phyloP scores from a whole-genome alignment of 2,113 vertebrate genomes.

The Tringa solitaria region DNA sequence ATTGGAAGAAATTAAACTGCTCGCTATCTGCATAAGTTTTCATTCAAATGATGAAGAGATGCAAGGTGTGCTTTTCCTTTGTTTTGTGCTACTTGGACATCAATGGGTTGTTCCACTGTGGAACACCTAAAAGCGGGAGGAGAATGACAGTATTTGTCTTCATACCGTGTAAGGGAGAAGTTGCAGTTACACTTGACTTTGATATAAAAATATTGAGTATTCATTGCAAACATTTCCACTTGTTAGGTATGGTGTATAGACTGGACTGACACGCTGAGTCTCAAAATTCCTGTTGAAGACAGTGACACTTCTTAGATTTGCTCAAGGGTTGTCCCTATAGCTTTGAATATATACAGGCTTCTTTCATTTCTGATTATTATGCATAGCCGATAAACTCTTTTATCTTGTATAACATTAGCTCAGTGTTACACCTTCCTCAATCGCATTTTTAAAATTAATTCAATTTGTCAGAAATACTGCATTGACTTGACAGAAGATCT shows the following conservation, averaged over 20 bases:
- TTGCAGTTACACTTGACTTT: not conserved
- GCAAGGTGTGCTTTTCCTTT: not conserved
- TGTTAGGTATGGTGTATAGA: not conserved
- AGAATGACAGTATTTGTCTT: not conserved
- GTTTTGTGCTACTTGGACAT: not conserved
- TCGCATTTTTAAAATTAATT: not conserved
- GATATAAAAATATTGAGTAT: not conserved
- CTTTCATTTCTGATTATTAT: not conserved
- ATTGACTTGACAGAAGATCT: not conserved
- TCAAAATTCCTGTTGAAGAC: not conserved
- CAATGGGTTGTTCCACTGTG: not conserved
- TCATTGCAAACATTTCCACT: not conserved
- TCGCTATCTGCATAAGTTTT: not conserved
- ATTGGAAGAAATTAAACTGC: not conserved
- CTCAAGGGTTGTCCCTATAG: not conserved
- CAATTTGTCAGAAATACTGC: not conserved
- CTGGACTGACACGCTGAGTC: not conserved
- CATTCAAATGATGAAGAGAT: not conserved
- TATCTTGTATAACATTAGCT: not conserved
- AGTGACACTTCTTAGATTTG: not conserved
- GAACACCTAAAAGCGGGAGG: not conserved
- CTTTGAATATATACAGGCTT: not conserved
- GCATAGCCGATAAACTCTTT: not conserved
- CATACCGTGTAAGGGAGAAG: not conserved
- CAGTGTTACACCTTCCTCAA: not conserved